These are phyloP conservation scores for Margaritifera margaritifera DNA, from an alignment of 2,888 invertebrate genomes.

Conservation along the genomic window DNA sequence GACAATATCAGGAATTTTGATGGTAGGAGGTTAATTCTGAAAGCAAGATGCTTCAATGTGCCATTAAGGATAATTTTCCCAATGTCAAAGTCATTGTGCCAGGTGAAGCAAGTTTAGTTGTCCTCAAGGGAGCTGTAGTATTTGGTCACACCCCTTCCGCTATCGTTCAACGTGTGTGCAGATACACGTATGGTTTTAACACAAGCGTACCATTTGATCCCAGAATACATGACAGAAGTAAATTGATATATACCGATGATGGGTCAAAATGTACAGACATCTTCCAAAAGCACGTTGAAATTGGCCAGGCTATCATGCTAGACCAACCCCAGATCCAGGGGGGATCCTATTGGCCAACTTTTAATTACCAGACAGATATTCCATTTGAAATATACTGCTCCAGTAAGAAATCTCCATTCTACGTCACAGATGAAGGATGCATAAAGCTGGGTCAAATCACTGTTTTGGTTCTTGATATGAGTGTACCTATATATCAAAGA, in stretches of 20 bases:
- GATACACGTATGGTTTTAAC: conserved; percentile 21
- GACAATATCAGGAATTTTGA: conserved; percentile 17
- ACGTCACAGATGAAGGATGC: conserved; percentile 24
- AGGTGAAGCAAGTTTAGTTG: conserved; percentile 22
- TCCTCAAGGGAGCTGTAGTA: conserved; percentile 29
- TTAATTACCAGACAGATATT: conserved; percentile 14
- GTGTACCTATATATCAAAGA: not conserved
- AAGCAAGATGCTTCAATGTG: conserved; percentile 17
- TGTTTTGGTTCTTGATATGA: too few species aligned
- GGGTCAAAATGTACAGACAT: conserved; percentile 18
- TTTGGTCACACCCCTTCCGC: conserved; percentile 23
- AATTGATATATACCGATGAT: conserved; percentile 16
- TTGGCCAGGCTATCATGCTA: conserved; percentile 12
- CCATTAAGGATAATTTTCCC: conserved; percentile 15
- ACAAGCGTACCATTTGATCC: conserved; percentile 15
- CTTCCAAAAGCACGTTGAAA: conserved; percentile 20
- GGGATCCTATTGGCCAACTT: conserved; percentile 12
- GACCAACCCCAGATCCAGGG: conserved; percentile 14
- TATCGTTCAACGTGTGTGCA: conserved; percentile 13
- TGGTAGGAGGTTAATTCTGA: conserved; percentile 36
- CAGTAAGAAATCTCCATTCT: conserved; percentile 11
- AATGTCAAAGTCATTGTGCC: conserved; percentile 19
- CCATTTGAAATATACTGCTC: conserved; percentile 17
- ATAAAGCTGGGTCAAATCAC: conserved; percentile 14
- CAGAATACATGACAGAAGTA: conserved; percentile 11